Evolutionary conservation across 1,140 invertebrate genomes (phyloP).

Genomic region (Lordiphosa clarofinis): DNA sequence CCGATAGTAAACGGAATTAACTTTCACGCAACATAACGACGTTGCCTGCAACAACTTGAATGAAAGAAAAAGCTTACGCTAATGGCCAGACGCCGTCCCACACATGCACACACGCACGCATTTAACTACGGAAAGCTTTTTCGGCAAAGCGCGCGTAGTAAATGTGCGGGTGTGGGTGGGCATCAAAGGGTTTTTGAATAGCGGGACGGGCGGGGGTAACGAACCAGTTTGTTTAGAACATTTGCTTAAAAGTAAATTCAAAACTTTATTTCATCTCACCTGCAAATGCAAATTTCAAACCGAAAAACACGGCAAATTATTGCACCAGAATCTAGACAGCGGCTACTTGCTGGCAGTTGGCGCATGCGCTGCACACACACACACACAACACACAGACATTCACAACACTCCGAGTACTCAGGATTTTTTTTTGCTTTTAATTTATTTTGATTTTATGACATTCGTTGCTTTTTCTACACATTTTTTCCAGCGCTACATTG

Average conservation of each 20-base stretch:
- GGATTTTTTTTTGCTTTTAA: slow-evolving; percentile 55
- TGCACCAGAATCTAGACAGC: slow-evolving; percentile 44
- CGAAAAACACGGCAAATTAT: slow-evolving; percentile 41
- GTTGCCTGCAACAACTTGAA: slow-evolving; percentile 62
- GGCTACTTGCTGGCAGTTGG: slow-evolving; percentile 22
- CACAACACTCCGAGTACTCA: slow-evolving; percentile 24
- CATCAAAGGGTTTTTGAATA: not conserved
- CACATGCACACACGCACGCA: slow-evolving; percentile 1
- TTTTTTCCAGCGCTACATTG: not conserved
- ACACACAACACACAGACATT: slow-evolving; percentile 27
- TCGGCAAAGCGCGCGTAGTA: slow-evolving; percentile 71
- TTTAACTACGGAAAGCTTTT: slow-evolving; percentile 50
- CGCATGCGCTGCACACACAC: slow-evolving; percentile 59
- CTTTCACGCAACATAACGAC: slow-evolving; percentile 70
- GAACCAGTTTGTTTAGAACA: no score
- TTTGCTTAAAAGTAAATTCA: no score
- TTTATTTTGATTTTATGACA: slow-evolving; percentile 69
- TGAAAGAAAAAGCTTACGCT: slow-evolving; percentile 75
- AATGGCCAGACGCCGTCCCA: slow-evolving; percentile 50
- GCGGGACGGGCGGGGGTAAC: not conserved
- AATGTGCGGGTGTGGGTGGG: slow-evolving; percentile 59
- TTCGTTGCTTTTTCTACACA: slow-evolving; percentile 12
- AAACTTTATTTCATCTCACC: not conserved
- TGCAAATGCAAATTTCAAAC: slow-evolving; percentile 9
- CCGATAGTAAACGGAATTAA: slow-evolving; percentile 77